Conservation (phyloP, 2,797 vertebrate species). For the Rhynchonycteris naso region DNA sequence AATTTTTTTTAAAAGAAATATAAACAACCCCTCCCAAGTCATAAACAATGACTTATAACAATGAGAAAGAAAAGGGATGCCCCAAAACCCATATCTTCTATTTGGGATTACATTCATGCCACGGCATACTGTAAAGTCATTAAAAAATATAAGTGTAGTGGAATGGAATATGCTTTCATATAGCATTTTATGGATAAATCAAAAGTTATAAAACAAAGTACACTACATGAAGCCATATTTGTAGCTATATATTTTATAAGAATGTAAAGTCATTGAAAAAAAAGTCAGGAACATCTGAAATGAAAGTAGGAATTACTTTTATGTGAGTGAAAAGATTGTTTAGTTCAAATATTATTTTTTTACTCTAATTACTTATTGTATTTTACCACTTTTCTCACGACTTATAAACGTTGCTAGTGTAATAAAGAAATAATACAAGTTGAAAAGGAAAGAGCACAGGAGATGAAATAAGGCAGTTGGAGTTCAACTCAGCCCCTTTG, state of each 20-base stretch:
- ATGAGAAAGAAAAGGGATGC: not conserved
- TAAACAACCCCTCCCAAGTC: not conserved
- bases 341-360: not conserved
- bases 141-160: not conserved
- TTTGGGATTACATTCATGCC: not conserved
- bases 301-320: not conserved
- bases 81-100: not conserved
- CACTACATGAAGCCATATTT: not conserved
- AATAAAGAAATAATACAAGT: not conserved
- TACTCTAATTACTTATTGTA: not conserved
- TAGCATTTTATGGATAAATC: not conserved
- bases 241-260: not conserved
- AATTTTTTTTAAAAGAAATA: not conserved
- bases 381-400: not conserved
- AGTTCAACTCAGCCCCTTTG: not conserved
- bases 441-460: not conserved
- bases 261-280: not conserved
- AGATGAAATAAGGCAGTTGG: not conserved
- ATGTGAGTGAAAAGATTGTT: not conserved
- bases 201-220: not conserved
- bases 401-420: not conserved
- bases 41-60: not conserved
- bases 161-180: not conserved
- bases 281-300: not conserved
- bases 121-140: not conserved